phyloP scores from a whole-genome alignment of 2,113 vertebrate genomes.

The Semnopithecus entellus region DNA sequence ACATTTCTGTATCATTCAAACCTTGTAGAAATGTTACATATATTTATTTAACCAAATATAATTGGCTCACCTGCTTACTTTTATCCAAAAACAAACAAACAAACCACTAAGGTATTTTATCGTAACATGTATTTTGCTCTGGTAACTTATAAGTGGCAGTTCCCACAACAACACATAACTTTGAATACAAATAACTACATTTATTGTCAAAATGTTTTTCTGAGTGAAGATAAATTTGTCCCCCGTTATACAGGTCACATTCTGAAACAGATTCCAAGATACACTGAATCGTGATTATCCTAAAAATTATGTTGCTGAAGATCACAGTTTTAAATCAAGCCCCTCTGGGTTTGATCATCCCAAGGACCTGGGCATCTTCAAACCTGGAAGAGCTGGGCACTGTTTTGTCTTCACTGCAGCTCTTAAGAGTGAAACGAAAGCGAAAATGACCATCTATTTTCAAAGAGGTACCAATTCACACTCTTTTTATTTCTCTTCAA shows the following conservation, averaged over 20 bases:
- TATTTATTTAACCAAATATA: conserved; percentile 36
- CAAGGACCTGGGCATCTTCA: background rate
- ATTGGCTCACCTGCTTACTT: background rate
- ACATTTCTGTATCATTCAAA: background rate
- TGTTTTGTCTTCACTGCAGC: background rate
- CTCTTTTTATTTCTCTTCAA: background rate
- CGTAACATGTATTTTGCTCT: conserved; percentile 11
- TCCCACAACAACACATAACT: conserved; percentile 35
- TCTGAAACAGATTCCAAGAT: background rate
- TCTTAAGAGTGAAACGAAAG: background rate
- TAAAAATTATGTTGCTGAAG: background rate
- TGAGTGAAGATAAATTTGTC: conserved; percentile 36
- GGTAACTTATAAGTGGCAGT: conserved; percentile 35
- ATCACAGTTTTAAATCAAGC: background rate
- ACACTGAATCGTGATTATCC: background rate
- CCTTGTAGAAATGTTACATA: background rate
- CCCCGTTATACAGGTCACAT: background rate
- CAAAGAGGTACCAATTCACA: background rate
- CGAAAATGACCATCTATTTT: background rate
- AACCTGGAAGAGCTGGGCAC: background rate
- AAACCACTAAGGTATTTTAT: background rate
- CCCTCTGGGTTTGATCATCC: background rate
- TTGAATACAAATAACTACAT: conserved; percentile 51
- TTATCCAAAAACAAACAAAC: background rate
- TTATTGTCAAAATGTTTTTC: conserved; percentile 56